Evolutionary conservation across 2,113 vertebrate genomes (phyloP), one percentile per base, ranked within the genome.

Genomic region (Sialia sialis): DNA sequence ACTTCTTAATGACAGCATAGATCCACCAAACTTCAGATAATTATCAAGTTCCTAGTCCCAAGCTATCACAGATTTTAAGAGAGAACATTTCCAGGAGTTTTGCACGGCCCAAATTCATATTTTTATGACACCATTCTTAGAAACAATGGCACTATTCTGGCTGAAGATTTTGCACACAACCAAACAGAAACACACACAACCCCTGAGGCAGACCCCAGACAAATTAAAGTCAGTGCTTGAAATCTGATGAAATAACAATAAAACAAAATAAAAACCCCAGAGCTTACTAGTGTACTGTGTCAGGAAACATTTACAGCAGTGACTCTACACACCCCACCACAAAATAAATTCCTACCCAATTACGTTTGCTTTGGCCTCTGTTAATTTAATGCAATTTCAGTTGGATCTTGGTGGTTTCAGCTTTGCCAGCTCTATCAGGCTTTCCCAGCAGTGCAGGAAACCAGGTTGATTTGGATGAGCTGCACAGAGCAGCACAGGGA

Each of bases 341-440:
- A 84, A 90, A 93, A 93, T 70, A 77, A 94, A 95, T 90, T 86
- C 90, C 92, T 92, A 29, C 64, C 49, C 81, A 90, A 74, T 84
- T 84, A 84, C 19, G 5, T 94, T 78, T 92, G 70, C 43, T 90
- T 73, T 90, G 92, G 82, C 75, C 67, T 62, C 63, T 9, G 69
- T 56, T 73, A 73, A 80, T 88, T 83, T 80, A 80, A 66, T 27
- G 75, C 41, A 12, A 64, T 87, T 90, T 74, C 72, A 51, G 72
- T 62, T 30, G 59, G 84, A 46, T 66, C 55, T 58, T 27, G 52
- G 58, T 80, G 46, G 49, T 46, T 83, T 68, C 59, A 55, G 85
- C 85, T 62, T 36, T 38, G 49, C 75, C 55, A 94, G 44, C 84
- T 82, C 92, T 26, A 3, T 13, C 48, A 49, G 64, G 39, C 41